These are phyloP conservation scores for Ailurus styani DNA, from an alignment of 2,113 vertebrate species.

Conservation along the genomic window DNA sequence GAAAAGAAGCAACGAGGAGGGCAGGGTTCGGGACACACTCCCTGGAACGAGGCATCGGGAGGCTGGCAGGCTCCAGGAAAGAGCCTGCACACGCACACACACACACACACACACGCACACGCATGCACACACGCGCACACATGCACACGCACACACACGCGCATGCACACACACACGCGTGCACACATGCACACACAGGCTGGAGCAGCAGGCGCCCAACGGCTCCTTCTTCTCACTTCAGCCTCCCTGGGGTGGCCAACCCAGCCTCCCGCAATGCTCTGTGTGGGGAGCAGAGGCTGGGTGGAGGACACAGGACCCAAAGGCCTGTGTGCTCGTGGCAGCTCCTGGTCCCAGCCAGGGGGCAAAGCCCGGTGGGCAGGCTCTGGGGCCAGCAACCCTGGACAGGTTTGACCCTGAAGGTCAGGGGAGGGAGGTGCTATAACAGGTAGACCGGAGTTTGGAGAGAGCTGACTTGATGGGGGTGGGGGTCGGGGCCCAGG, in stretches of 20 bases:
- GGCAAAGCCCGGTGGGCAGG: neutral
- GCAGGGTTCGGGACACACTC: neutral
- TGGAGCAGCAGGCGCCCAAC: fast-evolving
- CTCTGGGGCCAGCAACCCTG: neutral
- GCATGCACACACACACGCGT: too few relatives aligned
- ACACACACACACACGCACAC: fast-evolving
- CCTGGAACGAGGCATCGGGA: neutral
- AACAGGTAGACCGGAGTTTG: neutral
- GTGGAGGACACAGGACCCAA: neutral
- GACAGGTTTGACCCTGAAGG: neutral
- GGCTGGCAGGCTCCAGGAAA: neutral
- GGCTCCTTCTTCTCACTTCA: neutral
- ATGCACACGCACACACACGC: fast-evolving
- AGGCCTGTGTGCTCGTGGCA: neutral
- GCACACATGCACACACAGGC: neutral
- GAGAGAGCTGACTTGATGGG: neutral
- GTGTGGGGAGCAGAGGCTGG: neutral
- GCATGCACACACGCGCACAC: fast-evolving
- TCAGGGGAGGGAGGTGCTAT: neutral
- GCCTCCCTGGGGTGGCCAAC: neutral
- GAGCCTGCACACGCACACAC: fast-evolving
- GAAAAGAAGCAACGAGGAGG: conserved; percentile 64
- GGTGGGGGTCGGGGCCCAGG: fast-evolving
- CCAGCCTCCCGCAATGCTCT: neutral
- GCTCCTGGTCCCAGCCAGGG: neutral